Evolutionary conservation across 2,888 invertebrate genomes (phyloP), one percentile per base, ranked within the genome.

Genomic region (Chirona hameri): DNA sequence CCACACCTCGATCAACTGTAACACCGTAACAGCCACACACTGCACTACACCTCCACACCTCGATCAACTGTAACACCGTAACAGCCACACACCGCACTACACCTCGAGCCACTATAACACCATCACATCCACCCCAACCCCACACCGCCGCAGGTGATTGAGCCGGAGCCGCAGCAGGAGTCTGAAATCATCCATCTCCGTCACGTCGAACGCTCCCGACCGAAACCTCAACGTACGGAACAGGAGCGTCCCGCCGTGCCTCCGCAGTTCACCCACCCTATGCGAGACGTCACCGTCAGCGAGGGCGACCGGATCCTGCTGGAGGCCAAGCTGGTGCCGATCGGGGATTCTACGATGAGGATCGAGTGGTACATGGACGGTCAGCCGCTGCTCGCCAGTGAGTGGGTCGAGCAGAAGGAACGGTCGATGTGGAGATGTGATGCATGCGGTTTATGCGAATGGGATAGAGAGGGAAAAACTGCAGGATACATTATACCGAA

Each of bases 361-460:
- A 95, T 98, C 86, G 97, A 98, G 90, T 99, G 98, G 98, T 95
- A 93, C 88, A 92, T 94, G 87, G 96, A 98, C 89, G 97, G 96
- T 87, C 92, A 92, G 90, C 94, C 95, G 87, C 91, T 98, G 87
- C 93, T 94, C 91, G 96, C 96, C 88, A 96, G 97, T 97, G 83
- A 84, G 85, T 76, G 21, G 7, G 60, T 52, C 7, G 55, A 55
- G 15, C 57, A 60, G 60, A 24, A 24, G 60, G 24, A 60, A 24
- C 1, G 60, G 60, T 12, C 14, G n/a, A n/a, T n/a, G 18, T 2
- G 15, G 55, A 55, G 39, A 39, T 39, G 39, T 2, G 39, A 39
- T 39, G 39, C 7, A 39, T 2, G 39, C 7, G 39, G 39, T 5
- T 39, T 39, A n/a, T n/a, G n/a, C n/a, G n/a, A n/a, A n/a, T n/a